Evolutionary conservation across 2,113 vertebrate genomes (phyloP).

Genomic region (Emberiza fucata): DNA sequence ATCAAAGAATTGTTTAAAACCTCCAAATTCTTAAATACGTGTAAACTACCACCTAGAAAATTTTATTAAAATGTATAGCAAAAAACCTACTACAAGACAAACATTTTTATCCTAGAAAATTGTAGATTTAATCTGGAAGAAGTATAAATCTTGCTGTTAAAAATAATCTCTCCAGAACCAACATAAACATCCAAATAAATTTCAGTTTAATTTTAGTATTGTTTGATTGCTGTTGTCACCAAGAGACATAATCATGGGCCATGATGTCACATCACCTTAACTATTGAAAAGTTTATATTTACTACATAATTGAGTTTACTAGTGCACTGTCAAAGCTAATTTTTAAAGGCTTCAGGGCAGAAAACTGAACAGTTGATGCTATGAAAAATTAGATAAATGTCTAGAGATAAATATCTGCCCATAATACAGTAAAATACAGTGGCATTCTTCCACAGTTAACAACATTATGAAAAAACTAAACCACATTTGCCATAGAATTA

Average conservation of each 20-base stretch:
- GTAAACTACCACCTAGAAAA: background rate
- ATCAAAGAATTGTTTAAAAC: background rate
- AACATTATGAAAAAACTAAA: background rate
- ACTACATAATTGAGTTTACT: background rate
- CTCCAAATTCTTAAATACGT: background rate
- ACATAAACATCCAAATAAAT: background rate
- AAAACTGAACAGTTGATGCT: background rate
- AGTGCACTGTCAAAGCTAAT: background rate
- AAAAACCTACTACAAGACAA: background rate
- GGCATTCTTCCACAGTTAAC: background rate
- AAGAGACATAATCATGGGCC: background rate
- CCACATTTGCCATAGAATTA: background rate
- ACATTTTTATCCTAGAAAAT: background rate
- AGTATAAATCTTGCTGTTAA: background rate
- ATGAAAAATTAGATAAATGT: background rate
- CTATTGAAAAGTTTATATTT: background rate
- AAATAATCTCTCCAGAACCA: slow-evolving; percentile 11
- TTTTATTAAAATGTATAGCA: background rate
- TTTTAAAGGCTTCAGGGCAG: background rate
- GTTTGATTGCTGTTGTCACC: background rate
- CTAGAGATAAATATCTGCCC: background rate
- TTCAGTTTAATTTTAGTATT: background rate
- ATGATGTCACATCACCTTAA: background rate
- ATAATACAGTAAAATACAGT: background rate
- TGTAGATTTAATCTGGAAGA: background rate